Evolutionary conservation across 2,888 invertebrate species (phyloP).

Genomic region (Gymnosoma rotundatum): DNA sequence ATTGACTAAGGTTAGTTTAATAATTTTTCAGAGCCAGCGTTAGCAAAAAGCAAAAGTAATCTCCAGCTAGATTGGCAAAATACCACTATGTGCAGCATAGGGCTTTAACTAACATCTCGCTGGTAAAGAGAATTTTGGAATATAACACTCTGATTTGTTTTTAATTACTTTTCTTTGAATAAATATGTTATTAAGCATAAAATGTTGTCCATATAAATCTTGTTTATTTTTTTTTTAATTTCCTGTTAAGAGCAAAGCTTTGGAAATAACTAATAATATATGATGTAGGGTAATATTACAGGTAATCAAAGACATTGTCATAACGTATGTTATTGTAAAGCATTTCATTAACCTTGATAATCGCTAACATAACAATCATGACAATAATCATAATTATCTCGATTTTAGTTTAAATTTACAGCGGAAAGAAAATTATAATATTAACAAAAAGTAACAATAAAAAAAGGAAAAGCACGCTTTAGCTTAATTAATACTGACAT

Average conservation of each 20-base stretch:
- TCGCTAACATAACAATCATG: not conserved
- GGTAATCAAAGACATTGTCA: conserved; percentile 9
- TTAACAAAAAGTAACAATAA: conserved; percentile 19
- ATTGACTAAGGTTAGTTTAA: too few species aligned
- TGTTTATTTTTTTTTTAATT: too few species aligned
- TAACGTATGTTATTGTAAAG: not conserved
- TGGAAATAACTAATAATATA: conserved; percentile 4
- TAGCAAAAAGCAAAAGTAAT: too few species aligned
- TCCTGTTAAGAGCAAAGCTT: not conserved
- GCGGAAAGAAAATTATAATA: not conserved
- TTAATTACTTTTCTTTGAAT: too few species aligned
- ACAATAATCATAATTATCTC: not conserved
- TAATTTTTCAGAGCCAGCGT: too few species aligned
- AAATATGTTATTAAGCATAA: too few species aligned
- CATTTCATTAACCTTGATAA: not conserved
- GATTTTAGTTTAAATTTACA: conserved; percentile 31
- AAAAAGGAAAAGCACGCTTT: conserved; percentile 38
- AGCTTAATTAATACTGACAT: conserved; percentile 54
- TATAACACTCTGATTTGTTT: too few species aligned
- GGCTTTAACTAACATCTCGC: too few species aligned
- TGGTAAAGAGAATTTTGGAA: too few species aligned
- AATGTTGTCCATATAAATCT: too few species aligned
- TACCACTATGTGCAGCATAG: too few species aligned
- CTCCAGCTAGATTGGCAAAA: too few species aligned
- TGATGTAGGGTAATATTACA: conserved; percentile 20